A percentile compares a stretch with the other conserved stretches of the same genome.
Evolutionary conservation across 2,888 invertebrate genomes (phyloP).

Genomic region (Lasioglossum malachurum): DNA sequence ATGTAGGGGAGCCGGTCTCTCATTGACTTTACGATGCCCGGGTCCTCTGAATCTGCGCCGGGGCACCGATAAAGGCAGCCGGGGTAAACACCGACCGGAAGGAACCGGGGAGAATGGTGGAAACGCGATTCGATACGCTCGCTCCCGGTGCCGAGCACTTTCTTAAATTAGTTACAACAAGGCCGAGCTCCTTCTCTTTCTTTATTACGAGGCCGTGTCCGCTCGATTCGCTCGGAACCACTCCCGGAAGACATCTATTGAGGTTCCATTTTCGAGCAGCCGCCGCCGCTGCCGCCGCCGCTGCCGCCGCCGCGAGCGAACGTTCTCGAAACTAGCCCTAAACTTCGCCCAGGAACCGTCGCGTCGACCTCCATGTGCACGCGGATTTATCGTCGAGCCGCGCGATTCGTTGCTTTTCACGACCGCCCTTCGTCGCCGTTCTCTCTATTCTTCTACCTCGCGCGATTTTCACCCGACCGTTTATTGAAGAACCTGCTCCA

Average conservation of each 20-base stretch:
- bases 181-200: slow-evolving; percentile 29
- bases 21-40: slow-evolving; percentile 67
- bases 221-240: slow-evolving; percentile 9
- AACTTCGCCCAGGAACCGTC: neutral
- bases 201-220: slow-evolving; percentile 43
- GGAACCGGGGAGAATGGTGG: slow-evolving; percentile 32
- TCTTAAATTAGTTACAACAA: slow-evolving; percentile 72
- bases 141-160: slow-evolving; percentile 63
- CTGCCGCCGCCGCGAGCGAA: neutral
- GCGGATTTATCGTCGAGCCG: neutral
- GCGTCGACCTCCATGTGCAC: neutral
- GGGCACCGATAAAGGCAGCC: slow-evolving; percentile 37
- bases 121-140: slow-evolving; percentile 64
- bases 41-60: slow-evolving; percentile 56
- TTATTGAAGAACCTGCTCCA: neutral
- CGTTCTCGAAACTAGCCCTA: slow-evolving; percentile 4
- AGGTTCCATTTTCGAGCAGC: slow-evolving; percentile 24
- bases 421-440: neutral
- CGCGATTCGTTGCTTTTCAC: neutral
- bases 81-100: slow-evolving; percentile 52
- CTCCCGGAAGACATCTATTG: slow-evolving; percentile 30
- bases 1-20: slow-evolving; percentile 59
- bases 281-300: neutral
- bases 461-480: neutral
- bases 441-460: neutral